Conservation (phyloP, 2,888 invertebrate species). For the Ophonus ardosiacus region DNA sequence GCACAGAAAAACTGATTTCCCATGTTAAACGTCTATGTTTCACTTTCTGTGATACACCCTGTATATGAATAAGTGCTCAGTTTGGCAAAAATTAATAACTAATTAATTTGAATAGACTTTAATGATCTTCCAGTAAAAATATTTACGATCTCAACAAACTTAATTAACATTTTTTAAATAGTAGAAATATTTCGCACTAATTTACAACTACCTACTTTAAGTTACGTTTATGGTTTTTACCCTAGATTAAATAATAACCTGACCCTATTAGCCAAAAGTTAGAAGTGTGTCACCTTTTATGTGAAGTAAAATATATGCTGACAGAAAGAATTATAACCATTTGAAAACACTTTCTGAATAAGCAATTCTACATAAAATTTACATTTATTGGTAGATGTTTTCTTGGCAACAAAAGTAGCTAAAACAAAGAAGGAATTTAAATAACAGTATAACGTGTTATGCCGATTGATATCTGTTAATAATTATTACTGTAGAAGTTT, state of each 20-base stretch:
- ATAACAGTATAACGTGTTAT: conserved; percentile 58
- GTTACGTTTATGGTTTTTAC: conserved; percentile 12
- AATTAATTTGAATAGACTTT: conserved; percentile 51
- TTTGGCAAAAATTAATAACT: conserved; percentile 32
- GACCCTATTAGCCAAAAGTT: conserved; percentile 32
- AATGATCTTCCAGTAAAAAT: conserved; percentile 42
- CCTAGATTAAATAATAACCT: conserved; percentile 38
- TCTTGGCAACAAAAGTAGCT: conserved; percentile 38
- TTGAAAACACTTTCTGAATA: conserved; percentile 58
- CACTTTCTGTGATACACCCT: too few relatives aligned
- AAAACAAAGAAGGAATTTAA: conserved; percentile 59
- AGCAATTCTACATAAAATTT: conserved; percentile 45
- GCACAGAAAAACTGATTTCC: too few relatives aligned
- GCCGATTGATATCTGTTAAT: conserved; percentile 52
- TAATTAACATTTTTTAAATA: conserved; percentile 51
- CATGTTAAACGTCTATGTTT: too few relatives aligned
- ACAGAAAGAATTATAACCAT: conserved; percentile 33
- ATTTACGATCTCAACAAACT: conserved; percentile 45
- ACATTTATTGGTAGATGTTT: conserved; percentile 46
- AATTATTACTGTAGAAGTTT: conserved; percentile 53
- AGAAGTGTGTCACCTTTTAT: conserved; percentile 36
- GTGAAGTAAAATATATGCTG: neutral
- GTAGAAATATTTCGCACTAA: conserved; percentile 13
- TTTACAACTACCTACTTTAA: conserved; percentile 5
- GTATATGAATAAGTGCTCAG: neutral